Conservation (phyloP, 1,140 invertebrate genomes). For the Triops cancriformis region DNA sequence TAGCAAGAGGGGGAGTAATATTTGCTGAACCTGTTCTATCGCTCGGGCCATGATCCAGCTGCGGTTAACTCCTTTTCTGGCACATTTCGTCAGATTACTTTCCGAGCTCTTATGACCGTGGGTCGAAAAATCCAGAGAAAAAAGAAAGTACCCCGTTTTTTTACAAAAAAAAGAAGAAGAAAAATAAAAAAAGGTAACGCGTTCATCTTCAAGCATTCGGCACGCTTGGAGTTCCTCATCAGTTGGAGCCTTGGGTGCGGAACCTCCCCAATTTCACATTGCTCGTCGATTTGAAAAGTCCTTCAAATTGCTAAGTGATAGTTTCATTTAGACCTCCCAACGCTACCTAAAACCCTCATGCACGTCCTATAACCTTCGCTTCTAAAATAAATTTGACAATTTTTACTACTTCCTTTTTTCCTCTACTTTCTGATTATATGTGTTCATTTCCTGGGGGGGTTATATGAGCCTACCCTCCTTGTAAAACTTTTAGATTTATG, state of each 20-base stretch:
- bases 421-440: neutral
- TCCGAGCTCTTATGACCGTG: neutral
- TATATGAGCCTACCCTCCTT: neutral
- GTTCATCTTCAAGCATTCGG: neutral
- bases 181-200: neutral
- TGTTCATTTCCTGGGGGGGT: neutral
- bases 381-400: neutral
- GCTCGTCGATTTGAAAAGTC: neutral
- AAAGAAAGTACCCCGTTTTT: neutral
- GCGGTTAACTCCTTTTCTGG: conserved; percentile 3
- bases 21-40: conserved; percentile 13
- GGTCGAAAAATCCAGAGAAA: neutral
- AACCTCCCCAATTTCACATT: conserved; percentile 4
- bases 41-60: conserved; percentile 4
- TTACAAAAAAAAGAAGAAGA: too few relatives aligned
- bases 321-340: conserved; percentile 5
- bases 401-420: neutral
- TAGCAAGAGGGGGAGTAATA: neutral
- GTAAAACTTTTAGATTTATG: neutral
- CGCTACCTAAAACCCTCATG: neutral
- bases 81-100: conserved; percentile 5
- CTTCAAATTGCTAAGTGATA: conserved; percentile 2
- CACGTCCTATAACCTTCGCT: neutral
- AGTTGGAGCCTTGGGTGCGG: neutral
- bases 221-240: neutral